Conservation (phyloP, 2,113 vertebrate species). For the Hypanus sabinus region DNA sequence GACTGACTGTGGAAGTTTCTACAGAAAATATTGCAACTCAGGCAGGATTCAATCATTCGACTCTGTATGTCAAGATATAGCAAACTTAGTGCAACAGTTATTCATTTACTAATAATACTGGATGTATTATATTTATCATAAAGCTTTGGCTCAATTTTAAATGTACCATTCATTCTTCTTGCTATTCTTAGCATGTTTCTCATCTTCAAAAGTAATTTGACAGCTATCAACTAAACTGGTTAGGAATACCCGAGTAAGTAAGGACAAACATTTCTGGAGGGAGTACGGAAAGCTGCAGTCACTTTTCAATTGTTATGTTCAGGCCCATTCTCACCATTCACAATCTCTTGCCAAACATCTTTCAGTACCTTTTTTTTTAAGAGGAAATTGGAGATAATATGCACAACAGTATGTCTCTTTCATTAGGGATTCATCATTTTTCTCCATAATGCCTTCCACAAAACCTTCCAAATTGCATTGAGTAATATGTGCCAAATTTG, state of each 20-base stretch:
- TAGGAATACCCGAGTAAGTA: not conserved
- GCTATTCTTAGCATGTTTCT: no score
- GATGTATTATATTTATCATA: no score
- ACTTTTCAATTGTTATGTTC: not conserved
- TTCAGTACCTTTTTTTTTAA: not conserved
- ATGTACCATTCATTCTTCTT: no score
- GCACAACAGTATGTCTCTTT: not conserved
- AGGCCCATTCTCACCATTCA: not conserved
- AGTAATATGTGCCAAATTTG: not conserved
- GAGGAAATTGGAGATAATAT: not conserved
- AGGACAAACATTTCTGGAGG: not conserved
- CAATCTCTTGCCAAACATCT: not conserved
- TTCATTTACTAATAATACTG: no score
- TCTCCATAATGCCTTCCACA: not conserved
- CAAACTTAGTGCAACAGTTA: no score
- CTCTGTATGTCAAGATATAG: no score
- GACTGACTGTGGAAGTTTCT: no score
- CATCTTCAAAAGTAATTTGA: no score
- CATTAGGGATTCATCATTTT: not conserved
- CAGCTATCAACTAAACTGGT: not conserved
- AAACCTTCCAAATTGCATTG: no score
- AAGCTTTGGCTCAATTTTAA: no score
- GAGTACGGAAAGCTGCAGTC: not conserved
- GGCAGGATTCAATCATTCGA: no score
- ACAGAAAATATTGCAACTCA: no score